Evolutionary conservation across 1,140 invertebrate genomes (phyloP).

Genomic region (Battus philenor): DNA sequence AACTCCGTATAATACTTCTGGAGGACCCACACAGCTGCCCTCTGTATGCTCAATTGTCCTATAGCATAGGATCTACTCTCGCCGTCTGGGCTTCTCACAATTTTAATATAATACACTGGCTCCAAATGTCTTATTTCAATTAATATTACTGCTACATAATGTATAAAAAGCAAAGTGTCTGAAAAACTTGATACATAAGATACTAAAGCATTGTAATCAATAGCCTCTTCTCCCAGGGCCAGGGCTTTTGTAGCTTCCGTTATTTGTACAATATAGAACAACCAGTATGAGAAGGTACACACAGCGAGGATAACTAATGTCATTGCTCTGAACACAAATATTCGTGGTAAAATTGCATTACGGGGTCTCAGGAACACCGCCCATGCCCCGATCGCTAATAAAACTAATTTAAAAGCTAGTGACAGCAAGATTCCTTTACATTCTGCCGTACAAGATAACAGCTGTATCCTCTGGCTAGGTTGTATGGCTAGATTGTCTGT

Average conservation of each 20-base stretch:
- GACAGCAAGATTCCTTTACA: slow-evolving; percentile 90
- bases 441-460: slow-evolving; percentile 77
- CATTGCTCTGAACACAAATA: slow-evolving; percentile 93
- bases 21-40: slow-evolving; percentile 94
- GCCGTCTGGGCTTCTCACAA: slow-evolving; percentile 96
- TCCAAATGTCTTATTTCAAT: slow-evolving; percentile 94
- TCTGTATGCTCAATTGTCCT: slow-evolving; percentile 95
- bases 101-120: slow-evolving; percentile 92
- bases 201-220: slow-evolving; percentile 90
- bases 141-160: slow-evolving; percentile 94
- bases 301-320: slow-evolving; percentile 93
- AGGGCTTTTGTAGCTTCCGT: slow-evolving; percentile 85
- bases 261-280: slow-evolving; percentile 96
- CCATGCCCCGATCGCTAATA: slow-evolving; percentile 95
- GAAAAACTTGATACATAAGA: slow-evolving; percentile 93
- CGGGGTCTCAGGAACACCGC: slow-evolving; percentile 87
- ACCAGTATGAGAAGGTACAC: slow-evolving; percentile 96
- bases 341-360: slow-evolving; percentile 92
- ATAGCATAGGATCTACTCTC: slow-evolving; percentile 89
- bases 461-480: slow-evolving; percentile 63
- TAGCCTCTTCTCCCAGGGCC: slow-evolving; percentile 85
- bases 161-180: slow-evolving; percentile 95
- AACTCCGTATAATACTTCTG: slow-evolving; percentile 98
- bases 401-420: slow-evolving; percentile 92
- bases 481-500: slow-evolving; percentile 67